Evolutionary conservation across 2,113 vertebrate species (phyloP), one percentile per base, ranked within the genome.

Genomic region (Ursus arctos): DNA sequence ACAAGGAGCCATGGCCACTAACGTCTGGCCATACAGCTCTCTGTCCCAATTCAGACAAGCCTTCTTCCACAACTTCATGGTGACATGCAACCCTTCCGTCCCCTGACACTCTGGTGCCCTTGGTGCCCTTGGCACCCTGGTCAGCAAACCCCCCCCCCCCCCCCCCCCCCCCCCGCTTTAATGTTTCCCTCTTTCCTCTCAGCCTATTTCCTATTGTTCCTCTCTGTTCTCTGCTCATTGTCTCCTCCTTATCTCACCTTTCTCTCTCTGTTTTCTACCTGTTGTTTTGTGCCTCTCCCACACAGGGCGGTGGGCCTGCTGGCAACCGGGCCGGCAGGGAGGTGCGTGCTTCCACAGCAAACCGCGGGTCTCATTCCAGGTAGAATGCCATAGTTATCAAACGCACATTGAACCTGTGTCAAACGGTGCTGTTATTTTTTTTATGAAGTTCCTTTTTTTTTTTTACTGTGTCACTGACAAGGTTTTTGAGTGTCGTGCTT

Each of bases 281-380:
- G 0, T 63, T 59, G 18, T 36, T 57, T 40, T 22, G 22, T 79
- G 31, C 16, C 49, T 33, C 59, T 61, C 28, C 63, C 36, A 7
- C 15, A n/a, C 18, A 40, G 47, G 74, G 28, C 6, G 14, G 51
- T 47, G 49, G 22, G 55, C 1, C 4, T 80, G 0, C 0, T 3
- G 67, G 69, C 14, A 83, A 43, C 21, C 36, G 7, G 22, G 55
- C 47, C 61, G 28, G 10, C 24, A 14, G 7, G 76, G 33, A 76
- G 49, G 36, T 13, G 13, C 33, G 12, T 0, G 4, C 57, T 40
- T 61, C 12, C 6, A 24, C n/a, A 33, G 31, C 43, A 63, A 91
- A 80, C 13, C 21, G 21, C 31, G 43, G 63, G 7, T 94, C 28
- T 43, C 55, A 82, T 74, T 67, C n/a, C 14, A 57, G 43, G 61